Conservation (phyloP, 1,140 invertebrate genomes). For the Maniola jurtina region DNA sequence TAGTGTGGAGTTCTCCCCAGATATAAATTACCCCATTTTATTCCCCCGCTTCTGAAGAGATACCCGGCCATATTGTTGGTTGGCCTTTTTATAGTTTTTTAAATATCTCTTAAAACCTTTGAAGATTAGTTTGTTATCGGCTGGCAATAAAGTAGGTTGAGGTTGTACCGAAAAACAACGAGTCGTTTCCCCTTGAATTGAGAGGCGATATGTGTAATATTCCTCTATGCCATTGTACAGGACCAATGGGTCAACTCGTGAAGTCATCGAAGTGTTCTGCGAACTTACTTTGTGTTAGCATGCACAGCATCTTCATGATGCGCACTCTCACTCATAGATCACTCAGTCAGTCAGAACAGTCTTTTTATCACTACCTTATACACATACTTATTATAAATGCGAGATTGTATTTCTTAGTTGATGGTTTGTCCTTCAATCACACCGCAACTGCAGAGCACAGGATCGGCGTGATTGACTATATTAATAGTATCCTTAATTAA, state of each 20-base stretch:
- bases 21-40: slow-evolving; percentile 68
- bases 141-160: slow-evolving; percentile 60
- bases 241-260: neutral
- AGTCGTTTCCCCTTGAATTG: neutral
- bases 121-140: slow-evolving; percentile 69
- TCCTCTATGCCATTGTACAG: neutral
- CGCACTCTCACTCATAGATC: no score
- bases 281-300: no score
- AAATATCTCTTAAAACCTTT: slow-evolving; percentile 52
- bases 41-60: slow-evolving; percentile 53
- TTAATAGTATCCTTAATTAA: no score
- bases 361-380: no score
- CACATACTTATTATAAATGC: no score
- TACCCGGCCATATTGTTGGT: slow-evolving; percentile 29
- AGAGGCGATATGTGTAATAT: neutral
- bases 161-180: slow-evolving; percentile 16
- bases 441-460: no score
- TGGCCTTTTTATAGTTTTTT: slow-evolving; percentile 59
- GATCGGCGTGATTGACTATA: no score
- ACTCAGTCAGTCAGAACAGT: no score
- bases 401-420: no score
- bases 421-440: no score
- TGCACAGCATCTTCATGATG: no score
- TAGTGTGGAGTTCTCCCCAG: slow-evolving; percentile 41
- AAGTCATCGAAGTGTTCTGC: no score